These are phyloP conservation scores for Spheniscus humboldti DNA, from an alignment of 2,797 vertebrate species.

Conservation along the genomic window DNA sequence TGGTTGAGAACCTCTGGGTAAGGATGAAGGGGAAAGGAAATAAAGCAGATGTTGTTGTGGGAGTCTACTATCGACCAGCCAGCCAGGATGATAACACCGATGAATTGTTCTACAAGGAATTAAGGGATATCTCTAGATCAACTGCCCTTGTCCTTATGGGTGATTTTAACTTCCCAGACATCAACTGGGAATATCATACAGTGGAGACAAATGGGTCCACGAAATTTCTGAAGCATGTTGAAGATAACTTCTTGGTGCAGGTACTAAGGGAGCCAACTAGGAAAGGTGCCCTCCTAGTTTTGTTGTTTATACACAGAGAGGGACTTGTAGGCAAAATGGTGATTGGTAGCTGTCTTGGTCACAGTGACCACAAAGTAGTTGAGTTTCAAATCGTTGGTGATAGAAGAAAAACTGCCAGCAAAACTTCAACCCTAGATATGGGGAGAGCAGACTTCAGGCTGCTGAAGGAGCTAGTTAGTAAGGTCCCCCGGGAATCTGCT, in stretches of 20 bases:
- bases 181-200: neutral
- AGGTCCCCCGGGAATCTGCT: neutral
- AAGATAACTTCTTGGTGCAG: neutral
- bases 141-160: neutral
- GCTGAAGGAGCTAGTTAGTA: neutral
- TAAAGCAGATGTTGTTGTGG: neutral
- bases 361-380: neutral
- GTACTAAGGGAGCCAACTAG: neutral
- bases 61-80: neutral
- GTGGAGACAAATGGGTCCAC: neutral
- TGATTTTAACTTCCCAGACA: neutral
- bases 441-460: neutral
- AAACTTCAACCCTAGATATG: neutral
- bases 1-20: neutral
- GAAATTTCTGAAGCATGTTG: neutral
- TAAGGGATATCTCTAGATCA: neutral
- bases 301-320: neutral
- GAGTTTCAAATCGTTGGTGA: neutral
- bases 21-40: neutral
- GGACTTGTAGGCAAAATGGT: neutral
- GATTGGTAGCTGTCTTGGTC: neutral
- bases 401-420: neutral
- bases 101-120: neutral
- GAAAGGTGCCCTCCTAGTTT: neutral
- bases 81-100: neutral